phyloP scores from a whole-genome alignment of 2,888 invertebrate genomes.

The Trichogramma evanescens region DNA sequence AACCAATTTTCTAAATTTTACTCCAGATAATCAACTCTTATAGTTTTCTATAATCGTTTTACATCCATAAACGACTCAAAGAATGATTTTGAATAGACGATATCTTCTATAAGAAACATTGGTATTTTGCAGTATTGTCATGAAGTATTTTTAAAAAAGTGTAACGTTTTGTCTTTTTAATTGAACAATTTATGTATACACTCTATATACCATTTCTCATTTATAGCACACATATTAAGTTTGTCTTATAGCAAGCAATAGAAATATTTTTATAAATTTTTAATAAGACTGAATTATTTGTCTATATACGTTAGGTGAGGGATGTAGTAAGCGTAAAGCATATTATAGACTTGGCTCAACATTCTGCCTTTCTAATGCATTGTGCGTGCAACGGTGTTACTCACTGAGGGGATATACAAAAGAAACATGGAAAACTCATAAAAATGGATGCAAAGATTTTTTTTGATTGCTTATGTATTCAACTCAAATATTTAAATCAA shows the following conservation, averaged over 20 bases:
- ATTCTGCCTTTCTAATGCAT: neutral
- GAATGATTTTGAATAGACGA: neutral
- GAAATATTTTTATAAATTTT: slow-evolving; percentile 14
- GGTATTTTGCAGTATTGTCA: neutral
- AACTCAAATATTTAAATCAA: no score
- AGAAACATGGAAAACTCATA: no score
- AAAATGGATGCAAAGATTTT: no score
- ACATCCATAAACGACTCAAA: no score
- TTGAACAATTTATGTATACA: neutral
- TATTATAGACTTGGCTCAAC: slow-evolving; percentile 15
- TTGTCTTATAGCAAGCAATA: neutral
- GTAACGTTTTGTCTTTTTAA: neutral
- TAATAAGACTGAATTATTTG: slow-evolving; percentile 16
- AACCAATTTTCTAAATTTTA: no score
- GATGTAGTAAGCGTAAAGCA: neutral
- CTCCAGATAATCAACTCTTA: no score
- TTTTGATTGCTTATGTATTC: no score
- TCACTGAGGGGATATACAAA: no score
- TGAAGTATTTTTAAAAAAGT: neutral
- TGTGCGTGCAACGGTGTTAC: neutral
- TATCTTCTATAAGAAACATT: neutral
- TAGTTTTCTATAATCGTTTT: no score
- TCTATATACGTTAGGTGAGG: slow-evolving; percentile 12
- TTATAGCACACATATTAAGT: slow-evolving; percentile 1
- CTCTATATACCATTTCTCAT: neutral